Evolutionary conservation across 2,888 invertebrate genomes (phyloP).

Genomic region (Drosophila putrida): DNA sequence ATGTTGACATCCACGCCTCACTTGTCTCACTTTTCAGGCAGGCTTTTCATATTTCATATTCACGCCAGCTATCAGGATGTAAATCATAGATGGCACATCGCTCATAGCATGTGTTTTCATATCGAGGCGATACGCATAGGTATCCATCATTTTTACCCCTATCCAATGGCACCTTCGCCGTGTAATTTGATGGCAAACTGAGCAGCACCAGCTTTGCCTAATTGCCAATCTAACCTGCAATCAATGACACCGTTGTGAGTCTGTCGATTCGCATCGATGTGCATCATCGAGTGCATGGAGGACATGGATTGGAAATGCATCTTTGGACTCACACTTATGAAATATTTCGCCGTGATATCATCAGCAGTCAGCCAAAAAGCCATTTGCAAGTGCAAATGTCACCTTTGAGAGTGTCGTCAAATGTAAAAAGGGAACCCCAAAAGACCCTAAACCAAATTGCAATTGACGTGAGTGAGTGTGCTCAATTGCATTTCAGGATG

Average conservation of each 20-base stretch:
- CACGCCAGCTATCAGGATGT: conserved; percentile 2
- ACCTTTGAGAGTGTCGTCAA: conserved; percentile 56
- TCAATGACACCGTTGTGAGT: conserved; percentile 46
- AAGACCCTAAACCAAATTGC: conserved; percentile 54
- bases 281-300: background rate
- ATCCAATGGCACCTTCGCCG: background rate
- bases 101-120: conserved; percentile 8
- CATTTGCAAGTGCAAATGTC: conserved; percentile 61
- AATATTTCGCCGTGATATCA: conserved; percentile 60
- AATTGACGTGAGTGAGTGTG: conserved; percentile 49
- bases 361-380: conserved; percentile 59
- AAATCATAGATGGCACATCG: background rate
- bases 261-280: conserved; percentile 26
- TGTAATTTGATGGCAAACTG: conserved; percentile 57
- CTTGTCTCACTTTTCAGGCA: background rate
- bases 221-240: conserved; percentile 62
- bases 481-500: conserved; percentile 17
- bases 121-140: conserved; percentile 29
- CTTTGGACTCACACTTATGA: conserved; percentile 68
- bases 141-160: conserved; percentile 14
- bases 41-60: conserved; percentile 1
- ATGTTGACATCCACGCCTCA: background rate
- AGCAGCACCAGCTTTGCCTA: conserved; percentile 50
- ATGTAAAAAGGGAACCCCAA: background rate
- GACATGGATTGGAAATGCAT: conserved; percentile 49